A percentile compares a stretch with the other conserved stretches of the same genome.
Evolutionary conservation across 2,797 vertebrate genomes (phyloP).

Genomic region (Cyprinella venusta): DNA sequence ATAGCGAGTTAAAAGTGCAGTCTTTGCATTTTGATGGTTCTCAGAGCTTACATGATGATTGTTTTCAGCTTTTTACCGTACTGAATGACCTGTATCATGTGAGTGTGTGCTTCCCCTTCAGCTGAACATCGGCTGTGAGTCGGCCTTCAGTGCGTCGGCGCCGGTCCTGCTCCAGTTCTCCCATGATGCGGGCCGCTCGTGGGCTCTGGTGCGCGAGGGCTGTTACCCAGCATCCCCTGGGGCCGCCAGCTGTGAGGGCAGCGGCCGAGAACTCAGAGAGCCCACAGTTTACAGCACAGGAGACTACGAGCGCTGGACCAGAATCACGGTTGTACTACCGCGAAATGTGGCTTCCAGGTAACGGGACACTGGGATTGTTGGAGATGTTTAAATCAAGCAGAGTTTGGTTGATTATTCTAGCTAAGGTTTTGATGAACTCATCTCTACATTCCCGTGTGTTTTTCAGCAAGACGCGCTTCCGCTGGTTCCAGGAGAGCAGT

Average conservation of each 20-base stretch:
- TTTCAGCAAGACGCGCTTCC: slow-evolving; percentile 94
- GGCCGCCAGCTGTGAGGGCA: slow-evolving; percentile 88
- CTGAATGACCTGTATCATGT: too few relatives aligned
- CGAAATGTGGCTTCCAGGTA: slow-evolving; percentile 92
- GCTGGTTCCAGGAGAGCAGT: slow-evolving; percentile 98
- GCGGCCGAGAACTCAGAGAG: slow-evolving; percentile 88
- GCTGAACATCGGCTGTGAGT: slow-evolving; percentile 93
- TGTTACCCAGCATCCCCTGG: slow-evolving; percentile 91
- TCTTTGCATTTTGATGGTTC: background rate
- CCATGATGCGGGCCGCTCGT: slow-evolving; percentile 92
- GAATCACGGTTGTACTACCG: slow-evolving; percentile 89
- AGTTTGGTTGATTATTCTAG: background rate
- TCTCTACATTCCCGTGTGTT: slow-evolving; percentile 25
- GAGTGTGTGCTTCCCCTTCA: slow-evolving; percentile 60
- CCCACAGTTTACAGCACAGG: slow-evolving; percentile 89
- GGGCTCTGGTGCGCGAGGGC: slow-evolving; percentile 91
- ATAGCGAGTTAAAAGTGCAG: too few relatives aligned
- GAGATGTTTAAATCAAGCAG: background rate
- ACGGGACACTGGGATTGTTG: background rate
- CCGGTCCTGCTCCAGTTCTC: slow-evolving; percentile 95
- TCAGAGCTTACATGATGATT: background rate
- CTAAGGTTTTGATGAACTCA: background rate
- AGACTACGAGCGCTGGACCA: slow-evolving; percentile 95
- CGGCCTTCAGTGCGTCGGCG: slow-evolving; percentile 85
- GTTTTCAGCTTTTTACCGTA: too few relatives aligned